These are phyloP conservation scores for Meriones psammophilus DNA, from an alignment of 2,797 vertebrate genomes.

Conservation along the genomic window DNA sequence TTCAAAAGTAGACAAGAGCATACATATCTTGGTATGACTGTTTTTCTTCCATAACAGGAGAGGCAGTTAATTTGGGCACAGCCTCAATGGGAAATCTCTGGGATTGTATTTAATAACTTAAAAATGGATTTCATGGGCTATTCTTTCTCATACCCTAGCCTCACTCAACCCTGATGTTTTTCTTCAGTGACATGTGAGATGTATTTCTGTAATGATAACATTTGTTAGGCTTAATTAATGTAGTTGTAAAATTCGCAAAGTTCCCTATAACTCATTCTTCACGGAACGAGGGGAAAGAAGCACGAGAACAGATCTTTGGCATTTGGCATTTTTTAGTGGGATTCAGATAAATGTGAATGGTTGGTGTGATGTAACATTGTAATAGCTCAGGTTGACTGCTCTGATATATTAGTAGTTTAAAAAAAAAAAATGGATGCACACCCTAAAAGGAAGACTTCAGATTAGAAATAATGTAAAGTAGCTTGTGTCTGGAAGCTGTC, in stretches of 20 bases:
- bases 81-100: background rate
- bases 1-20: background rate
- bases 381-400: slow-evolving; percentile 7
- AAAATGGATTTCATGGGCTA: background rate
- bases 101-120: background rate
- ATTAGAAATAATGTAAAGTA: slow-evolving; percentile 19
- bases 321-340: slow-evolving; percentile 24
- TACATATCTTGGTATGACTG: background rate
- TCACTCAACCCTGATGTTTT: background rate
- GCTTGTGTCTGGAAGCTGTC: background rate
- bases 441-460: background rate
- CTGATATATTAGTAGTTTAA: background rate
- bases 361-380: background rate
- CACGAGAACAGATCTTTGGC: background rate
- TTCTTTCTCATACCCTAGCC: background rate
- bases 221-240: slow-evolving; percentile 35
- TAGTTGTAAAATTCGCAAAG: background rate
- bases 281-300: background rate
- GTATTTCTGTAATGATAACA: slow-evolving; percentile 28
- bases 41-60: slow-evolving; percentile 15
- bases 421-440: background rate
- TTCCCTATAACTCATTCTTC: background rate
- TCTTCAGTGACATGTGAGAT: background rate
- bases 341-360: slow-evolving; percentile 41
- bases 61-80: background rate